A percentile compares a stretch with the other conserved stretches of the same genome.
These are phyloP conservation scores for Trissolcus brochymenae DNA, from an alignment of 2,888 invertebrate species.

Conservation along the genomic window DNA sequence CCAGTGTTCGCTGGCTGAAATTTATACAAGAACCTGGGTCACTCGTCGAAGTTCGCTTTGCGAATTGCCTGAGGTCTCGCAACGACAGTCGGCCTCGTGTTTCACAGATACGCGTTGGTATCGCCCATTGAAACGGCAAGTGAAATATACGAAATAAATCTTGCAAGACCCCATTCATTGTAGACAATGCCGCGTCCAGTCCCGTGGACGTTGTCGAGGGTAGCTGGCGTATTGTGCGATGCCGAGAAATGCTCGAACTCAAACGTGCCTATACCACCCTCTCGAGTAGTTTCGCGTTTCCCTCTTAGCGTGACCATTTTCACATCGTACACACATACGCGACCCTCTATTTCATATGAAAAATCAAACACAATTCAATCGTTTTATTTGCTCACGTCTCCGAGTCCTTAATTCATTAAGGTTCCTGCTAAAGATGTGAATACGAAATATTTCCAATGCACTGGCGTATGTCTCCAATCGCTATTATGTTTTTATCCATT, in stretches of 20 bases:
- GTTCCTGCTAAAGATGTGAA: conserved; percentile 18
- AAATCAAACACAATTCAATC: conserved; percentile 54
- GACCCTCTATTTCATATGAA: conserved; percentile 59
- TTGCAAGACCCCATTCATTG: conserved; percentile 76
- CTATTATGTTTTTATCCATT: too few relatives aligned
- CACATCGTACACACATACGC: conserved; percentile 43
- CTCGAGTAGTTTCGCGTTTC: conserved; percentile 63
- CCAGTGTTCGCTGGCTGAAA: conserved; percentile 25
- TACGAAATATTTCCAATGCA: conserved; percentile 1
- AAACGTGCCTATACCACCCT: conserved; percentile 64
- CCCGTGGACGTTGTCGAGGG: conserved; percentile 71
- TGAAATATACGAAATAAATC: conserved; percentile 77
- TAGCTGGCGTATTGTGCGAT: conserved; percentile 72
- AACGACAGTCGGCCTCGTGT: conserved; percentile 64
- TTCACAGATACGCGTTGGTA: conserved; percentile 67
- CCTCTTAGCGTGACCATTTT: conserved; percentile 57
- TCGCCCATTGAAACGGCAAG: conserved; percentile 76
- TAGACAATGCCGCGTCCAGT: conserved; percentile 75
- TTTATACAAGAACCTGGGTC: conserved; percentile 56
- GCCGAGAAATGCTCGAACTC: conserved; percentile 67
- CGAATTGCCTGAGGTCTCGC: conserved; percentile 58
- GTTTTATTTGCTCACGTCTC: conserved; percentile 45
- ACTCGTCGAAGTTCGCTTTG: conserved; percentile 58
- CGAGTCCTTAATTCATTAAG: conserved; percentile 48
- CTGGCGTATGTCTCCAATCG: too few relatives aligned